Evolutionary conservation across 2,797 vertebrate species (phyloP).

Genomic region (Channallabes apus): DNA sequence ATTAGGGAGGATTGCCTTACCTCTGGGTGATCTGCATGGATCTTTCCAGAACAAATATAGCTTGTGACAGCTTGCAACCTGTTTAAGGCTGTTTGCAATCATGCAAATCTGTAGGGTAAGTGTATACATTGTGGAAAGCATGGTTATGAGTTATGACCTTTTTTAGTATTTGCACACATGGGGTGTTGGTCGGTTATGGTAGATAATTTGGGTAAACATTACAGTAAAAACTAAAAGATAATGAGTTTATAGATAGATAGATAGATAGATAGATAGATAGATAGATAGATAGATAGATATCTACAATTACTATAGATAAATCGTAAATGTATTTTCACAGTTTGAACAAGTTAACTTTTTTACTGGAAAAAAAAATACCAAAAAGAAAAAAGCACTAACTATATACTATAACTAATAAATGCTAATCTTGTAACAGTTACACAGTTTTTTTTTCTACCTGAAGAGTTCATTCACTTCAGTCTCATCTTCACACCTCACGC

Average conservation of each 20-base stretch:
- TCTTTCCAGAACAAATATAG: slow-evolving; percentile 21
- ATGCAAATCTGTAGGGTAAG: background rate
- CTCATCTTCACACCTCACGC: slow-evolving; percentile 12
- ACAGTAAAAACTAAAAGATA: background rate
- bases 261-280: too few relatives aligned
- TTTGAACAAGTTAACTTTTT: background rate
- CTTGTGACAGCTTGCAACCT: background rate
- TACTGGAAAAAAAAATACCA: background rate
- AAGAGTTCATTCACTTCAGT: slow-evolving; percentile 12
- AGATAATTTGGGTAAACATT: background rate
- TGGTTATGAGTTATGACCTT: too few relatives aligned
- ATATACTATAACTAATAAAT: too few relatives aligned
- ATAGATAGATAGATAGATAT: too few relatives aligned
- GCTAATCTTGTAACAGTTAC: background rate
- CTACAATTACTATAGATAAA: too few relatives aligned
- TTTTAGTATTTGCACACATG: too few relatives aligned
- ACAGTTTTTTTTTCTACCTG: slow-evolving; percentile 19
- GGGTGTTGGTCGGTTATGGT: background rate
- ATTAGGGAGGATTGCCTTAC: slow-evolving; percentile 23
- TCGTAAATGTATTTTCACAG: background rate
- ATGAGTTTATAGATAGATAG: background rate
- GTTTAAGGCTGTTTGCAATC: background rate
- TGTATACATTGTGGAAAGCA: background rate
- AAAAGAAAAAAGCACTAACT: too few relatives aligned
- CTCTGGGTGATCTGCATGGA: slow-evolving; percentile 11